A percentile compares a stretch with the other conserved stretches of the same genome.
phyloP scores from a whole-genome alignment of 35 echinoderm and acorn worm genomes.

The Hemicentrotus pulcherrimus region DNA sequence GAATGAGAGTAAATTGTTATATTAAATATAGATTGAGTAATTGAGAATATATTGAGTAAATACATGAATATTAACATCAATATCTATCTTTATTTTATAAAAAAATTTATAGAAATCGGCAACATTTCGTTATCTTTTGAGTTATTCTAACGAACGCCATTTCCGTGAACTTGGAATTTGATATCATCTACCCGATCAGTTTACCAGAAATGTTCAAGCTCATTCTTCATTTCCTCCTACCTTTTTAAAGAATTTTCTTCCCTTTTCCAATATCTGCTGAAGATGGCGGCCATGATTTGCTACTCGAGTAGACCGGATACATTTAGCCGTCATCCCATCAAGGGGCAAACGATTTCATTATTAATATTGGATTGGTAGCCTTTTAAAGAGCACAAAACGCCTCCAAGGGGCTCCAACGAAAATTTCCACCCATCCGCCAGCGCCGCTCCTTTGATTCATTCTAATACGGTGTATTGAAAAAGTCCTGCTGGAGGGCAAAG shows the following conservation, averaged over 20 bases:
- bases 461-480: background rate
- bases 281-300: background rate
- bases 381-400: background rate
- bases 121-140: background rate
- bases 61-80: too few species aligned
- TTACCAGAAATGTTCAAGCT: background rate
- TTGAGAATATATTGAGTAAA: too few species aligned
- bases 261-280: background rate
- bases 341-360: background rate
- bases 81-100: too few species aligned
- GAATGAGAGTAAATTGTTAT: too few species aligned
- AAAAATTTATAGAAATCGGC: too few species aligned
- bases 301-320: background rate
- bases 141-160: background rate
- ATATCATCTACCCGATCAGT: background rate
- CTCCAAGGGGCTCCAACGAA: background rate
- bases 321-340: background rate
- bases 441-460: constrained; percentile 1
- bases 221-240: background rate
- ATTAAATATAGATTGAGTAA: too few species aligned
- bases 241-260: background rate
- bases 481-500: background rate
- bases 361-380: background rate
- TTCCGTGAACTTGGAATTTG: background rate
- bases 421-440: background rate